Evolutionary conservation across 2,888 invertebrate genomes (phyloP), one percentile per base, ranked within the genome.

Genomic region (Candidula unifasciata): DNA sequence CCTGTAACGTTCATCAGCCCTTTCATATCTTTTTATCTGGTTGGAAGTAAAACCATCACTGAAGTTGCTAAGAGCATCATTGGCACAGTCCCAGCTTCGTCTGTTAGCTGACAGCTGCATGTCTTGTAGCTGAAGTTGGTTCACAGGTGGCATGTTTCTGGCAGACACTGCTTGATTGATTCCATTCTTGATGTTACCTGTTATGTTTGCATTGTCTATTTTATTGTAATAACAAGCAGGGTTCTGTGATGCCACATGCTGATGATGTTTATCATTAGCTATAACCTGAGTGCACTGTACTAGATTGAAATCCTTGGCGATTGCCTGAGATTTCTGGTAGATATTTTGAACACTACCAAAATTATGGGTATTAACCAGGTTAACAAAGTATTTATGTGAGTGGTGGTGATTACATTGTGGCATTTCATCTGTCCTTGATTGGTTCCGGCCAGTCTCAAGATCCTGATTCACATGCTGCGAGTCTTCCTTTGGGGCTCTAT

Each of bases 341-440:
- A 87, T 73, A 57, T 87, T 87, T 80, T 87, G 87, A 74, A 87
- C 77, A 71, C 84, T 84, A 35, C 82, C 82, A 77, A 71, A 82
- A 24, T 68, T 77, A 60, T 80, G 84, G 3, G 80, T 13, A 24
- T 71, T 74, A 21, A 80, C 73, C 21, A 85, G 60, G 33, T 85
- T 85, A 27, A 27, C 52, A 1, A 44, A 64, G 24, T 64, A 16
- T 60, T 66, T 79, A 21, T 60, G 16, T 18, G 57, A 64, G 18
- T 37, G 60, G 8, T 18, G 1, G 74, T 44, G 21, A 30, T 71
- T 33, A 21, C 54, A 57, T 6, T 33, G 73, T 27, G 37, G 37
- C 27, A 6, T 27, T 27, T 21, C 3, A 27, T 24, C 3, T 21
- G 10, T 52, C 33, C 37, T 60, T 5, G n/a, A 24, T n/a, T 24